phyloP scores from a whole-genome alignment of 2,113 vertebrate species.

The Phrynosoma blainvillii region DNA sequence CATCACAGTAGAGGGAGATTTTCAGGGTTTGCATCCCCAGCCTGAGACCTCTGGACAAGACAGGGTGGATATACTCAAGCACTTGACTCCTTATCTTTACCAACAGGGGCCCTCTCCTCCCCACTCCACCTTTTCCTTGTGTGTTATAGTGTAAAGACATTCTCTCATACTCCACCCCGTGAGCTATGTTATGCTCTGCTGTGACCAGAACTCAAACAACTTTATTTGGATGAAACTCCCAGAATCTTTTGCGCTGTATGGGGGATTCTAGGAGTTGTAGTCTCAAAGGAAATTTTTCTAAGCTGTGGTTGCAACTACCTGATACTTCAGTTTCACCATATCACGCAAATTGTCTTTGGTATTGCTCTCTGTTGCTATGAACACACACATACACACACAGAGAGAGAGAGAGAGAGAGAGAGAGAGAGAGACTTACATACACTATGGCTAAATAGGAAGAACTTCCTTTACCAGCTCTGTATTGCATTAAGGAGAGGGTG shows the following conservation, averaged over 20 bases:
- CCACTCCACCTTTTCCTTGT: background rate
- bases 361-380: background rate
- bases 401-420: too few species aligned
- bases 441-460: background rate
- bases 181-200: background rate
- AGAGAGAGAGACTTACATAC: background rate
- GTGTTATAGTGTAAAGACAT: background rate
- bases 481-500: background rate
- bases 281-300: too few species aligned
- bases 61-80: background rate
- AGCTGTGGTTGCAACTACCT: background rate
- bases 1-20: background rate
- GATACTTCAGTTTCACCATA: background rate
- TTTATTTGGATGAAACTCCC: too few species aligned
- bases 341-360: background rate
- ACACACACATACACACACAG: too few species aligned
- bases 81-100: conserved; percentile 21
- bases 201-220: background rate
- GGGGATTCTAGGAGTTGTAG: too few species aligned
- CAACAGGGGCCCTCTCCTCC: background rate
- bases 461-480: background rate
- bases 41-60: background rate
- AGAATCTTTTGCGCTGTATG: too few species aligned
- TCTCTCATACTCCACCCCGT: background rate
- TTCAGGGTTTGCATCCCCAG: background rate